Evolutionary conservation across 2,888 invertebrate genomes (phyloP).

Genomic region (Kryphioiulus occultus): DNA sequence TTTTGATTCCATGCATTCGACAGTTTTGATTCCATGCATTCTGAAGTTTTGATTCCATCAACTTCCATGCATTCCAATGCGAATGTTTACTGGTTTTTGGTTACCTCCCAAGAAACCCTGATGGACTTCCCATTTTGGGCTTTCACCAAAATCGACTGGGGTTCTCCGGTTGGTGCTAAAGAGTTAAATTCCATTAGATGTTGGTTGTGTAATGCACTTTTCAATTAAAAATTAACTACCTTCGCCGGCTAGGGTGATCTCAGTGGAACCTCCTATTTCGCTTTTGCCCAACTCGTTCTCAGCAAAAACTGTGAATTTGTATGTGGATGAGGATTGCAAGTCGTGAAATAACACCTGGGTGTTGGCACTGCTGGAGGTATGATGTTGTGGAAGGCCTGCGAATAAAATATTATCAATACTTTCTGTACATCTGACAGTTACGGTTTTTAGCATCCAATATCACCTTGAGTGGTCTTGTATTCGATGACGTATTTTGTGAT

Average conservation of each 20-base stretch:
- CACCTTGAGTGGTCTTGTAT: slow-evolving; percentile 39
- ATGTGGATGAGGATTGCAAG: slow-evolving; percentile 45
- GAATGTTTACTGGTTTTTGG: not conserved
- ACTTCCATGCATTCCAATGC: not conserved
- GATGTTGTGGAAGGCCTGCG: not conserved
- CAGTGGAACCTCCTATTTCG: not conserved
- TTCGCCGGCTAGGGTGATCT: slow-evolving; percentile 49
- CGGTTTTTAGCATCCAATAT: not conserved
- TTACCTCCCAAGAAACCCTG: slow-evolving; percentile 49
- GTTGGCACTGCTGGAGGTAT: not conserved
- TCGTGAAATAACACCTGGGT: not conserved
- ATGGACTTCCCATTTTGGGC: slow-evolving; percentile 32
- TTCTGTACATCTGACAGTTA: not conserved
- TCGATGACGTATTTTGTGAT: slow-evolving; percentile 37
- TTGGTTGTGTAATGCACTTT: not conserved
- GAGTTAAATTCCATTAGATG: not conserved
- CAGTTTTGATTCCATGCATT: not conserved
- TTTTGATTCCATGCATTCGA: not conserved
- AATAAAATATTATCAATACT: not conserved
- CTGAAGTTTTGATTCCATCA: not conserved
- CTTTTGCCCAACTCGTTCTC: slow-evolving; percentile 49
- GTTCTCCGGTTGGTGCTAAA: not conserved
- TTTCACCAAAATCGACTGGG: not conserved
- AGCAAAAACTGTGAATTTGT: slow-evolving; percentile 47
- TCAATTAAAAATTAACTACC: slow-evolving; percentile 29